A percentile compares a stretch with the other conserved stretches of the same genome.
phyloP scores from a whole-genome alignment of 35 echinoderm and acorn worm species.

The Lytechinus variegatus region DNA sequence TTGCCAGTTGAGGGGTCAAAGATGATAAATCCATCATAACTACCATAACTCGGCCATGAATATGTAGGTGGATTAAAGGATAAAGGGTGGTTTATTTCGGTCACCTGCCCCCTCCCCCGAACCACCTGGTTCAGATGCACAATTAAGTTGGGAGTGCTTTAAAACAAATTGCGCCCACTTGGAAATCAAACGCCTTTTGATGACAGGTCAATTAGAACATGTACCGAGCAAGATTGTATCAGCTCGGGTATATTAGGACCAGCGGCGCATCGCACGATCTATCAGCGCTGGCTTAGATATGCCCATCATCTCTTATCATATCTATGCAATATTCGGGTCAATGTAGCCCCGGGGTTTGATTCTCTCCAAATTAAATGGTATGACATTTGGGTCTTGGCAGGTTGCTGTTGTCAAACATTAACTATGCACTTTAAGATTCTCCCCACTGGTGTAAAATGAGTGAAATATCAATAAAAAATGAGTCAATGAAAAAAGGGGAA shows the following conservation, averaged over 20 bases:
- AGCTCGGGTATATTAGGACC: background rate
- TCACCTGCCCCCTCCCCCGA: background rate
- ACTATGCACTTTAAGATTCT: background rate
- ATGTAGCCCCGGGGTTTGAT: background rate
- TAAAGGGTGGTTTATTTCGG: background rate
- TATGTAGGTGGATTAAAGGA: too few relatives aligned
- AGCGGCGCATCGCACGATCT: background rate
- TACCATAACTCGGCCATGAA: too few relatives aligned
- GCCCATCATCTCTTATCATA: background rate
- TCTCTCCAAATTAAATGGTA: background rate
- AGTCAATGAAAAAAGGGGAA: background rate
- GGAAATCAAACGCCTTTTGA: background rate
- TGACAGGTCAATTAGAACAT: slow-evolving; percentile 17
- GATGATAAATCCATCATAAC: too few relatives aligned
- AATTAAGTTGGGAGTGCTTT: background rate
- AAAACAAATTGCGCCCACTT: background rate
- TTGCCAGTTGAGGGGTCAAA: too few relatives aligned
- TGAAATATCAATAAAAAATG: background rate
- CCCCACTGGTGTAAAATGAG: background rate
- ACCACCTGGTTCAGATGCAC: background rate
- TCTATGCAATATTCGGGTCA: background rate
- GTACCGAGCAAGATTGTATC: background rate
- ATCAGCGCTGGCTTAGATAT: background rate
- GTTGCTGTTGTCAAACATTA: background rate
- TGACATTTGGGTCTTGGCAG: background rate